Evolutionary conservation across 2,888 invertebrate species (phyloP).

Genomic region (Drosophila nigricruria): DNA sequence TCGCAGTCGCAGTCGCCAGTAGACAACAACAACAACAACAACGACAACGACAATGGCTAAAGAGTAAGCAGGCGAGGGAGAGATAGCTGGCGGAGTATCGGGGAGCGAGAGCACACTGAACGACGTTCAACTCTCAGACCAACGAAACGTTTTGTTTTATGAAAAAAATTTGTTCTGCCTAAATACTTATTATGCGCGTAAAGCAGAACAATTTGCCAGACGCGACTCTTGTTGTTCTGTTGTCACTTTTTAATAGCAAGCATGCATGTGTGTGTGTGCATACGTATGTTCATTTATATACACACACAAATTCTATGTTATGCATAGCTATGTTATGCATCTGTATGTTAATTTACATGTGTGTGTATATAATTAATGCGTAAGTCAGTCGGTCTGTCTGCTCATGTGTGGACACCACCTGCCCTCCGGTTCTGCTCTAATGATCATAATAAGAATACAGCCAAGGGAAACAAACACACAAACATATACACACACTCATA

Average conservation of each 20-base stretch:
- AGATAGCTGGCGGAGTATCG: slow-evolving; percentile 8
- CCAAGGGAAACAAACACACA: slow-evolving; percentile 42
- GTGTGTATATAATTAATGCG: slow-evolving; percentile 69
- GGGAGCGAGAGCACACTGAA: slow-evolving; percentile 13
- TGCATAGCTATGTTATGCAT: slow-evolving; percentile 32
- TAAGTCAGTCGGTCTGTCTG: slow-evolving; percentile 36
- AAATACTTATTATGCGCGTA: slow-evolving; percentile 58
- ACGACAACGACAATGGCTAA: slow-evolving; percentile 45
- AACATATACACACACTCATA: slow-evolving; percentile 20
- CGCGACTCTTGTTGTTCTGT: slow-evolving; percentile 26
- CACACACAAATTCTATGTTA: slow-evolving; percentile 20
- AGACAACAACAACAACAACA: slow-evolving; percentile 24
- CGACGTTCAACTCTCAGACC: slow-evolving; percentile 19
- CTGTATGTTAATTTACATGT: slow-evolving; percentile 41
- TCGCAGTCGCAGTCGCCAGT: slow-evolving; percentile 32
- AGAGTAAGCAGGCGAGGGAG: slow-evolving; percentile 27
- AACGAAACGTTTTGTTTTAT: slow-evolving; percentile 53
- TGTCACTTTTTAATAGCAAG: slow-evolving; percentile 45
- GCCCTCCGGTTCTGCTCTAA: slow-evolving; percentile 76
- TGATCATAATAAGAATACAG: slow-evolving; percentile 67
- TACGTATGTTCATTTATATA: not conserved
- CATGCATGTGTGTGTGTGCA: slow-evolving; percentile 12
- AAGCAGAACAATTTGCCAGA: slow-evolving; percentile 63
- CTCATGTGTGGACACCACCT: slow-evolving; percentile 76
- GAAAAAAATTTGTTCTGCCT: slow-evolving; percentile 40